A percentile compares a stretch with the other conserved stretches of the same genome.
phyloP scores from a whole-genome alignment of 1,140 invertebrate species.

The Diprion similis region DNA sequence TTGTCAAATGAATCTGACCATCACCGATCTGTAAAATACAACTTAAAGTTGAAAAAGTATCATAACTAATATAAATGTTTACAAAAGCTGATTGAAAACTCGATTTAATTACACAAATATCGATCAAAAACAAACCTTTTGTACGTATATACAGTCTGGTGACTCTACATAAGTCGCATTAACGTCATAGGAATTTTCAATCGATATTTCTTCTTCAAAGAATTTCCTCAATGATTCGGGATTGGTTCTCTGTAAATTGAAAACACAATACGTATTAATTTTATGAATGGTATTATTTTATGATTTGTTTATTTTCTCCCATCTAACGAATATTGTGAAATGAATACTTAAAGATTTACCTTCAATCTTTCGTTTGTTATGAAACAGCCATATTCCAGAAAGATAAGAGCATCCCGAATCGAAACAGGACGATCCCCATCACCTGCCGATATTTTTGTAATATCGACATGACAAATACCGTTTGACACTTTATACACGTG shows the following conservation, averaged over 20 bases:
- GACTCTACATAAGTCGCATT: constrained; percentile 41
- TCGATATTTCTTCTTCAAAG: constrained; percentile 33
- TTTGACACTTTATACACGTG: constrained; percentile 20
- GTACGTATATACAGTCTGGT: constrained; percentile 51
- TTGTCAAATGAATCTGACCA: constrained; percentile 14
- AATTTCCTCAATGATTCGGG: constrained; percentile 31
- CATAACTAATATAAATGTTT: not conserved
- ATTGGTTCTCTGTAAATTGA: constrained; percentile 36
- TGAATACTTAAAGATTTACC: constrained; percentile 27
- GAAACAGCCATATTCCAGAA: constrained; percentile 33
- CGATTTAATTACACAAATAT: not conserved
- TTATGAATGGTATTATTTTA: not conserved
- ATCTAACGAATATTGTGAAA: too few relatives aligned
- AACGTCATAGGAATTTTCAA: constrained; percentile 32
- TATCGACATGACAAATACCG: constrained; percentile 29
- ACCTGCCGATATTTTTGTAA: constrained; percentile 15
- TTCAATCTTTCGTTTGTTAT: constrained; percentile 29
- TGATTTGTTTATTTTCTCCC: not conserved
- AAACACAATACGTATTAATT: not conserved
- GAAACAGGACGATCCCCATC: constrained; percentile 47
- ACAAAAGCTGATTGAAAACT: too few relatives aligned
- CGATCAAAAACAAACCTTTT: constrained; percentile 42
- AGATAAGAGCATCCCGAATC: constrained; percentile 53
- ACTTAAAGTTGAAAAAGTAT: not conserved
- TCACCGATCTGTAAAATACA: constrained; percentile 17